These are phyloP conservation scores for Penaeus vannamei DNA, from an alignment of 1,140 invertebrate genomes.

Conservation along the genomic window DNA sequence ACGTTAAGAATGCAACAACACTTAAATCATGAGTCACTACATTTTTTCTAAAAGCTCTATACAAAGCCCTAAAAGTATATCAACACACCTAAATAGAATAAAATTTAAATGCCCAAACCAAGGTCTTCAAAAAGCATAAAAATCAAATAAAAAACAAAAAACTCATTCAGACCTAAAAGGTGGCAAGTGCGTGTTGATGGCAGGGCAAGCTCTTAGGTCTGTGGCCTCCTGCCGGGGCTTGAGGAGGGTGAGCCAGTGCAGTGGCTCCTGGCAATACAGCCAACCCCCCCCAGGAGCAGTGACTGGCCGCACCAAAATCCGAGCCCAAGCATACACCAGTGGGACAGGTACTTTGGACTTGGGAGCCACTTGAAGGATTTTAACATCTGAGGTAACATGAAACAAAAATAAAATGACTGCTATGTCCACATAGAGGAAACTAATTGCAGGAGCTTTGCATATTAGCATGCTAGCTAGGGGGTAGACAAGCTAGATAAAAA, in stretches of 20 bases:
- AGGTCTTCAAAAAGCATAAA: not conserved
- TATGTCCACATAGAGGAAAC: no score
- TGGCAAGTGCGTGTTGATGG: slow-evolving; percentile 70
- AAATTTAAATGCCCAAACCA: no score
- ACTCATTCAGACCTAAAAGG: slow-evolving; percentile 71
- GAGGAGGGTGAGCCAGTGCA: slow-evolving; percentile 80
- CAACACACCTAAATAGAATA: no score
- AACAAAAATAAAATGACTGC: not conserved
- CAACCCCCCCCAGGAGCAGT: slow-evolving; percentile 42
- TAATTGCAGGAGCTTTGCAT: no score
- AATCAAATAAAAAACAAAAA: not conserved
- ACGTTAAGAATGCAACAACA: no score
- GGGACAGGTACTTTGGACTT: slow-evolving; percentile 76
- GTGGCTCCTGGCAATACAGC: slow-evolving; percentile 76
- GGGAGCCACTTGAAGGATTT: slow-evolving; percentile 69
- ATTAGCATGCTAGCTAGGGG: not conserved
- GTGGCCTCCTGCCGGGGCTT: slow-evolving; percentile 76
- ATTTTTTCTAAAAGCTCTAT: no score
- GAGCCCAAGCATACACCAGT: slow-evolving; percentile 77
- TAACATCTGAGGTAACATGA: slow-evolving; percentile 69
- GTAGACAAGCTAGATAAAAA: slow-evolving; percentile 6
- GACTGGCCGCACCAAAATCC: slow-evolving; percentile 77
- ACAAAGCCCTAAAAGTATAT: no score
- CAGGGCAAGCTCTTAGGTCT: slow-evolving; percentile 73
- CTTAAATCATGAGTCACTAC: no score